Evolutionary conservation across 1,140 invertebrate genomes (phyloP).

Genomic region (Physella acuta): DNA sequence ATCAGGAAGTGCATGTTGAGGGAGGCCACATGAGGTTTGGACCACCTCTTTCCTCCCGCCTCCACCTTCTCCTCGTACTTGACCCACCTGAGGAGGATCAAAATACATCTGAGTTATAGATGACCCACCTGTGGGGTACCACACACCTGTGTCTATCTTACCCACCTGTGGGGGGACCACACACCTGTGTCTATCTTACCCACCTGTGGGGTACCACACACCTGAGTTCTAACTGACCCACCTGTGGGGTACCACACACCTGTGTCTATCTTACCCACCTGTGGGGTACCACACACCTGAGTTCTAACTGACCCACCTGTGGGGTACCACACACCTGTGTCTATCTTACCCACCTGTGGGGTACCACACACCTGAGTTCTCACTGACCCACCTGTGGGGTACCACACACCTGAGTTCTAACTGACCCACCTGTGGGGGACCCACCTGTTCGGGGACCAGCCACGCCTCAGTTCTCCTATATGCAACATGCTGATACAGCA

Average conservation of each 20-base stretch:
- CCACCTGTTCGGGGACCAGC: too few relatives aligned
- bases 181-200: neutral
- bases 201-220: neutral
- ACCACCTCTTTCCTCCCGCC: conserved; percentile 60
- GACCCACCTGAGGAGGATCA: conserved; percentile 57
- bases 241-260: neutral
- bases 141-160: neutral
- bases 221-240: neutral
- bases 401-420: too few relatives aligned
- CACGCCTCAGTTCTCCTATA: too few relatives aligned
- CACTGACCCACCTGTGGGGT: too few relatives aligned
- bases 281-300: neutral
- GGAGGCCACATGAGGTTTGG: conserved; percentile 61
- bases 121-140: neutral
- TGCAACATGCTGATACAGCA: too few relatives aligned
- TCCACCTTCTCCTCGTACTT: conserved; percentile 62
- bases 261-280: neutral
- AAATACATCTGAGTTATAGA: neutral
- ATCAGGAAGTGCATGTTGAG: conserved; percentile 58
- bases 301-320: neutral
- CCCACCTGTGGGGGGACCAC: neutral
- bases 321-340: neutral
- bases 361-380: neutral
- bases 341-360: neutral
- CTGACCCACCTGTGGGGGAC: too few relatives aligned